Evolutionary conservation across 2,888 invertebrate species (phyloP).

Genomic region (Tortricodes alternella): DNA sequence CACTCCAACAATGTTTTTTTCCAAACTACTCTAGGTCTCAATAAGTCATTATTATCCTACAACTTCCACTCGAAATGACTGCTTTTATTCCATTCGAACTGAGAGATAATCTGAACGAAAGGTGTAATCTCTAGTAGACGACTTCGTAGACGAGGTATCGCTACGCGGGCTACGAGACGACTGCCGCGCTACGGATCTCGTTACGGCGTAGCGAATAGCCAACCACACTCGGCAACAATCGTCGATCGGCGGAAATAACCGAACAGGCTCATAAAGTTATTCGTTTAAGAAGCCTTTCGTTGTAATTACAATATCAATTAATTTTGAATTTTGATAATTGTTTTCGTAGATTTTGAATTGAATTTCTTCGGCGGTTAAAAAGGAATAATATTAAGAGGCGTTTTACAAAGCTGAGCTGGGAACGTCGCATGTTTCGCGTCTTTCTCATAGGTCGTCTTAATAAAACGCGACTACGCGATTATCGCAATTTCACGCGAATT

Average conservation of each 20-base stretch:
- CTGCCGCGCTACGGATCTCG: constrained; percentile 67
- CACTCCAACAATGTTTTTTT: constrained; percentile 12
- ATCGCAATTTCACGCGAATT: no score
- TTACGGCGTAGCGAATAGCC: constrained; percentile 52
- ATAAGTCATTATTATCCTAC: background rate
- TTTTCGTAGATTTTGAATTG: constrained; percentile 9
- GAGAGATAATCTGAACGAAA: constrained; percentile 29
- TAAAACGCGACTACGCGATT: no score
- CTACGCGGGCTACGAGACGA: constrained; percentile 67
- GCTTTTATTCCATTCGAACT: background rate
- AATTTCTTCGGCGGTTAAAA: background rate
- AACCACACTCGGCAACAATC: constrained; percentile 53
- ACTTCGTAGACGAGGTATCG: constrained; percentile 33
- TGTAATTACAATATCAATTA: constrained; percentile 8
- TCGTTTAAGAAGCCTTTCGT: constrained; percentile 30
- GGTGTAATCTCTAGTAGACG: constrained; percentile 40
- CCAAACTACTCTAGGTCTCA: constrained; percentile 7
- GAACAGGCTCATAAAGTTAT: constrained; percentile 57
- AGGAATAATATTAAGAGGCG: no score
- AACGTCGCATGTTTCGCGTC: no score
- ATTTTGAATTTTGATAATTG: constrained; percentile 23
- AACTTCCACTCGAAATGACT: constrained; percentile 8
- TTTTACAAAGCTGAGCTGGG: no score
- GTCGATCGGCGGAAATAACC: constrained; percentile 59
- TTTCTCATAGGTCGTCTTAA: no score